Evolutionary conservation across 2,888 invertebrate genomes (phyloP).

Genomic region (Iselma pallidipennis): DNA sequence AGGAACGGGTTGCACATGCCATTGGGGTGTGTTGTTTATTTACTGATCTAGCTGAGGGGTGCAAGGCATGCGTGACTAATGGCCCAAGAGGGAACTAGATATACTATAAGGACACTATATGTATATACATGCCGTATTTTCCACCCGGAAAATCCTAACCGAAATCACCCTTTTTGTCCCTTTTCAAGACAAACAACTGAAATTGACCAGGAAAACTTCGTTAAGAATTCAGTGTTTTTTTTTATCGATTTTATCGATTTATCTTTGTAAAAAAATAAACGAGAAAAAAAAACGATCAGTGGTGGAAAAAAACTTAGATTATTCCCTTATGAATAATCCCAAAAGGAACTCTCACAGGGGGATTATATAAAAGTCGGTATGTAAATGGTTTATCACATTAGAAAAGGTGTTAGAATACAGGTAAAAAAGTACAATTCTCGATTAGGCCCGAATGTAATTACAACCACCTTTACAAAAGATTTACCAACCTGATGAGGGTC

Average conservation of each 20-base stretch:
- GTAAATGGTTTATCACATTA: slow-evolving; percentile 48
- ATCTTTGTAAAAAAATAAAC: too few relatives aligned
- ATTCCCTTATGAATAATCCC: not conserved
- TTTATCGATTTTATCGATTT: not conserved
- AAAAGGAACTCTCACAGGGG: slow-evolving; percentile 23
- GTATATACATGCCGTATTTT: not conserved
- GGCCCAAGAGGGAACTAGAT: slow-evolving; percentile 21
- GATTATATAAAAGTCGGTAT: slow-evolving; percentile 39
- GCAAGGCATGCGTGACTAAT: slow-evolving; percentile 51
- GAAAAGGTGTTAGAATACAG: slow-evolving; percentile 37
- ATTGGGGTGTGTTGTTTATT: slow-evolving; percentile 50
- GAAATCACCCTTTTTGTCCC: too few relatives aligned
- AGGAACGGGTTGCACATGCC: slow-evolving; percentile 48
- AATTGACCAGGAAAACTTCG: not conserved
- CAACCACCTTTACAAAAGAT: slow-evolving; percentile 45
- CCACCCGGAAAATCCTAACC: not conserved
- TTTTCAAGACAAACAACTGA: not conserved
- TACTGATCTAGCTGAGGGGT: slow-evolving; percentile 44
- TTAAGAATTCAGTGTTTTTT: not conserved
- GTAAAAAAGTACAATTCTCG: slow-evolving; percentile 32
- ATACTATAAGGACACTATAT: not conserved
- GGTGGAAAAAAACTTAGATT: not conserved
- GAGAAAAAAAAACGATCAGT: not conserved
- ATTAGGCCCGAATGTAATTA: slow-evolving; percentile 43
- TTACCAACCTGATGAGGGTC: slow-evolving; percentile 37